Evolutionary conservation across 1,140 invertebrate species (phyloP).

Genomic region (Paracyclopina nana): DNA sequence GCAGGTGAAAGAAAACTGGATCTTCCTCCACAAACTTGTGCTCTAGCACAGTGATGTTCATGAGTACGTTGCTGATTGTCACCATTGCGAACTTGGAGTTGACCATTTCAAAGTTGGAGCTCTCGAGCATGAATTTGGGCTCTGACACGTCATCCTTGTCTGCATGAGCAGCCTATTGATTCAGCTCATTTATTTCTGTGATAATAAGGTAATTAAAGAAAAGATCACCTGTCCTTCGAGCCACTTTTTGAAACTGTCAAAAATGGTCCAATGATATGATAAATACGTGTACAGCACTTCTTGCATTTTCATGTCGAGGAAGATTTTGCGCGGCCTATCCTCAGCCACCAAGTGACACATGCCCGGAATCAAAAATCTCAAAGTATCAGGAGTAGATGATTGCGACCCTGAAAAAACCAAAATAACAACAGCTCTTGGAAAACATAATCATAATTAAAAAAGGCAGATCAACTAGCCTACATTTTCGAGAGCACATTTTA

Average conservation of each 20-base stretch:
- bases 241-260: slow-evolving; percentile 28
- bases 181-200: not conserved
- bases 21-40: slow-evolving; percentile 30
- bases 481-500: not conserved
- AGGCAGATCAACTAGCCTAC: no score
- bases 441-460: not conserved
- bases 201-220: not conserved
- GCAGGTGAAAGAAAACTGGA: slow-evolving; percentile 29
- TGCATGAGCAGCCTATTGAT: not conserved
- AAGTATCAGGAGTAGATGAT: slow-evolving; percentile 35
- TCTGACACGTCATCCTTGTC: not conserved
- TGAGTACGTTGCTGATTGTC: slow-evolving; percentile 68
- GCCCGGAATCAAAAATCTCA: slow-evolving; percentile 60
- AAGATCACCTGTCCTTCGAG: slow-evolving; percentile 15
- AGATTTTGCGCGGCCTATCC: slow-evolving; percentile 56
- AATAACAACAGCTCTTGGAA: not conserved
- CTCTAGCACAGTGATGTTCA: slow-evolving; percentile 75
- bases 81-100: slow-evolving; percentile 41
- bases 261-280: slow-evolving; percentile 63
- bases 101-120: slow-evolving; percentile 14
- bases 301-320: slow-evolving; percentile 37
- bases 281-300: slow-evolving; percentile 55
- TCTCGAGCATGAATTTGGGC: slow-evolving; percentile 6
- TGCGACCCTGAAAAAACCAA: slow-evolving; percentile 33
- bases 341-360: slow-evolving; percentile 74